A percentile compares a stretch with the other conserved stretches of the same genome.
phyloP scores from a whole-genome alignment of 2,797 vertebrate species.

The Molothrus ater region DNA sequence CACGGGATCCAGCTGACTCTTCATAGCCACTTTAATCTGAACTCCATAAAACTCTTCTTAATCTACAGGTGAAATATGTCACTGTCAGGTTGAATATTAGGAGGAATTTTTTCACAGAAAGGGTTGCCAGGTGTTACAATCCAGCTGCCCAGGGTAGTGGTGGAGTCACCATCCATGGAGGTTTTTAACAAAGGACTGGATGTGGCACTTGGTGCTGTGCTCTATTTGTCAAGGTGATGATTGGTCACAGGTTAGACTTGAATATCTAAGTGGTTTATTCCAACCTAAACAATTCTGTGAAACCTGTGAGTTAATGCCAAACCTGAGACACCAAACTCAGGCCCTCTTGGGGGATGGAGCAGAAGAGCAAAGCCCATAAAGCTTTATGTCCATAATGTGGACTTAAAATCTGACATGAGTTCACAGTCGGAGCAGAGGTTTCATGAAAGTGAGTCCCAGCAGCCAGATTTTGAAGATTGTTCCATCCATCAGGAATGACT shows the following conservation, averaged over 20 bases:
- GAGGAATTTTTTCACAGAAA: neutral
- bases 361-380: neutral
- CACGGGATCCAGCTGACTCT: neutral
- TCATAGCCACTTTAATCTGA: neutral
- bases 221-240: neutral
- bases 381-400: fast-evolving
- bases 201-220: neutral
- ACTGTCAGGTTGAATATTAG: neutral
- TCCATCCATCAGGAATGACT: neutral
- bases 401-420: neutral
- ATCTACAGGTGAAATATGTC: neutral
- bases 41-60: neutral
- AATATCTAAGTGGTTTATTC: neutral
- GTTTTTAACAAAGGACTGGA: neutral
- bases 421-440: neutral
- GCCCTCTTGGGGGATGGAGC: neutral
- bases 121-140: neutral
- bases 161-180: neutral
- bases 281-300: neutral
- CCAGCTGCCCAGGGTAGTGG: neutral
- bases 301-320: neutral
- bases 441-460: neutral
- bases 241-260: neutral
- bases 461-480: neutral
- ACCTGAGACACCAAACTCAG: neutral